Evolutionary conservation across 2,113 vertebrate genomes (phyloP), one percentile per base, ranked within the genome.

Genomic region (Petrocephalus zakoni): DNA sequence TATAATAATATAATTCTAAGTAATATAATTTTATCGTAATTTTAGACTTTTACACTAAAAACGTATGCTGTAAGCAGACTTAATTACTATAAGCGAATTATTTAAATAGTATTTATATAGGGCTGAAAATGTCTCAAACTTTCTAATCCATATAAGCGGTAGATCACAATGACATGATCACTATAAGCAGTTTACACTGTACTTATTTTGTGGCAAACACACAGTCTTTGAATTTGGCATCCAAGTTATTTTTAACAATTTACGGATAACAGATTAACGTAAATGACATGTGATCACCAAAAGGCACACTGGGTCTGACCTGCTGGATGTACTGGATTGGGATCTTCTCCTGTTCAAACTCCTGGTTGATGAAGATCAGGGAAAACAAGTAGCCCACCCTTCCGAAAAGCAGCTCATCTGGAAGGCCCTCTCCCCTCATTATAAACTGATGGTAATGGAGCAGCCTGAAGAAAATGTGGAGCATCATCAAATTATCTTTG

Each of bases 331-430:
- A 96, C 91, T 95, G 96, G 17, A 93, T 94, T 17, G 98, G 96
- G 92, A 99, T 97, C 94, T 95, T 96, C 88, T 99, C 97, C 29
- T 94, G 93, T 55, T 96, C 95, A 0, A 98, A 96, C 92, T 98
- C 95, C 93, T 97, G 97, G 94, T 98, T 99, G 93, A 99, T 94
- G 92, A 97, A 99, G 37, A 97, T 19, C 89, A 99, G 96, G n/a
- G 97, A 93, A 90, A 95, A 97, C 17, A 99, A 94, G 88, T 97
- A 99, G 29, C 98, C 98, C 93, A 97, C 93, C 8, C 97, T 95
- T 46, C 98, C 98, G 0, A 99, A 99, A 0, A 99, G 96, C 90
- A 99, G 93, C 91, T 99, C 98, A 55, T 97, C 96, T 5, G 97
- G 97, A 34, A 96, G 94, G 0, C 95, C 92, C 3, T 96, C 94